phyloP scores from a whole-genome alignment of 2,888 invertebrate genomes.

The Reticulitermes lucifugus region DNA sequence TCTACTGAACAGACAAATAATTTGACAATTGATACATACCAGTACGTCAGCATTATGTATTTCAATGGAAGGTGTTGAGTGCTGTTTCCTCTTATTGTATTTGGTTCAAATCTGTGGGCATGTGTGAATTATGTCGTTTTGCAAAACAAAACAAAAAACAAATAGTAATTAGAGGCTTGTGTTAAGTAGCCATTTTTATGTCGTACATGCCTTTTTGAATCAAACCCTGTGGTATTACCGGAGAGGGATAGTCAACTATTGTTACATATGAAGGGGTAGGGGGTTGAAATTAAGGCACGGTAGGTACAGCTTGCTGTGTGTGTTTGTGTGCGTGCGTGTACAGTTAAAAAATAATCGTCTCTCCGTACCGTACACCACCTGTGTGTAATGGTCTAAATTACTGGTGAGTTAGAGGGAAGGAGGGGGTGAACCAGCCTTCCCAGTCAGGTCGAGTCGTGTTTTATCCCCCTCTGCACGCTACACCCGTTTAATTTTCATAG shows the following conservation, averaged over 20 bases:
- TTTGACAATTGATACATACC: too few relatives aligned
- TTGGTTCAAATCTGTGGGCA: neutral
- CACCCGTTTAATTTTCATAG: slow-evolving; percentile 54
- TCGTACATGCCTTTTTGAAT: slow-evolving; percentile 45
- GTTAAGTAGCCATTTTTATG: slow-evolving; percentile 47
- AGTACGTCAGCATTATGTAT: neutral
- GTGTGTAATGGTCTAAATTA: slow-evolving; percentile 51
- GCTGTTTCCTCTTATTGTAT: neutral
- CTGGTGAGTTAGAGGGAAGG: slow-evolving; percentile 47
- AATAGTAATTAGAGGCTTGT: slow-evolving; percentile 9
- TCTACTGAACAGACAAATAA: too few relatives aligned
- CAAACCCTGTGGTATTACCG: slow-evolving; percentile 32
- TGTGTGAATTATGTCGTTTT: slow-evolving; percentile 7
- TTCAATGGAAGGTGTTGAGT: neutral
- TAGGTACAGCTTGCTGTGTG: neutral
- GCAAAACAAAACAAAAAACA: neutral
- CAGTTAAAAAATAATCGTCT: slow-evolving; percentile 53
- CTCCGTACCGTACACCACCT: slow-evolving; percentile 49
- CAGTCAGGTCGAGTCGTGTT: slow-evolving; percentile 42
- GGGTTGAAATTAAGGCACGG: slow-evolving; percentile 18
- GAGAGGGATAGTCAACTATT: slow-evolving; percentile 3
- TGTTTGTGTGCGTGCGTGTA: neutral
- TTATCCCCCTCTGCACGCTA: slow-evolving; percentile 47
- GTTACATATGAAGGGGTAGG: slow-evolving; percentile 20
- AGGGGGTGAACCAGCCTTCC: slow-evolving; percentile 6